Base-by-base conservation (phyloP, 1,140 invertebrate species). In the Meloidogyne floridensis region DNA sequence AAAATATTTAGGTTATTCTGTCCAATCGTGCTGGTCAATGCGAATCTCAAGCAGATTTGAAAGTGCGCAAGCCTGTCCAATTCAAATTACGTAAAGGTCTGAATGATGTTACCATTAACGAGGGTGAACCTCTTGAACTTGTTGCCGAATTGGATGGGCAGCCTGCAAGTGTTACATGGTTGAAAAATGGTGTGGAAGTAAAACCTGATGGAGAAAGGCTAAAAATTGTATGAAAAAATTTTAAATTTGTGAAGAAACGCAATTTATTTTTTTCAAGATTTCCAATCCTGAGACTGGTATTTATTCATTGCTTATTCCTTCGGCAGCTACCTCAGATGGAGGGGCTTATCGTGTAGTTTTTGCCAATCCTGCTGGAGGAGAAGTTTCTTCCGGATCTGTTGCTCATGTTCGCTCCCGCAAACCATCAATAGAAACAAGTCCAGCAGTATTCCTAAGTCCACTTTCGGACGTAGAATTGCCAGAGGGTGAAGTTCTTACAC, bases 131-230 rank as follows among this genome's bases (percentile, higher is more conserved):
- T 18, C 51, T 89, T 56, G 80, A 85, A 54, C 79, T 89, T 3
- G 65, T 47, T 32, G 81, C 81, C 75, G 86, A 89, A 71, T 78
- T 89, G 59, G 84, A 87, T 74, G 88, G 88, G 6, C 84, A 54
- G 15, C 88, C 88, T 7, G 83, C 82, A 47, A 56, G 74, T 10
- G 87, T 90, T 32, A 86, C 86, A 79, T 86, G 84, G 84, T 91
- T 85, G 74, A 93, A 94, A 73, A 94, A 95, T 89, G 94, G 93
- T 72, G 92, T 93, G 75, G 93, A 93, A 88, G 85, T 97, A 2
- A 94, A 93, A 91, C 93, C 94, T 15, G 93, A 94, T 71, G 59
- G 59, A 65, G 94, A 95, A 81, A 92, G 94, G 7, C 42, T 65
- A n/a, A 77, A 77, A 77, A 56, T 77, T 54, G 75, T 77, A 56